Conservation (phyloP, 2,113 vertebrate species). For the Paradoxurus hermaphroditus region DNA sequence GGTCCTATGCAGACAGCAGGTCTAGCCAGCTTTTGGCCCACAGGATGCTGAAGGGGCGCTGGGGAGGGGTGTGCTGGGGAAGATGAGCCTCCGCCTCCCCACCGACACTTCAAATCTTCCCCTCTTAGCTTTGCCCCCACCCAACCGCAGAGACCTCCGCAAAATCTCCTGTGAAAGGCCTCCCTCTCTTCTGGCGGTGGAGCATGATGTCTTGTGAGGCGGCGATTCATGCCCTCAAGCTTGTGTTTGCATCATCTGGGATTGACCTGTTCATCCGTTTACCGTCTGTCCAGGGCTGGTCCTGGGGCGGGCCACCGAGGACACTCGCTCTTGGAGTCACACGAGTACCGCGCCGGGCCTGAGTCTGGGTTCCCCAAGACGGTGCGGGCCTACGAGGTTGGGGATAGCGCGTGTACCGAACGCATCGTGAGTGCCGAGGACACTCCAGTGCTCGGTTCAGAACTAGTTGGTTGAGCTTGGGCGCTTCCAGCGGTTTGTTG, state of each 20-base stretch:
- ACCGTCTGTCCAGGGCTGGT: no score
- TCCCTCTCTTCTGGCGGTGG: background rate
- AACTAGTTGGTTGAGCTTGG: background rate
- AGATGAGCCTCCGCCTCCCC: background rate
- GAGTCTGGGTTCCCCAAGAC: background rate
- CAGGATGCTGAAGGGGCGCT: slow-evolving; percentile 4
- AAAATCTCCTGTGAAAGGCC: background rate
- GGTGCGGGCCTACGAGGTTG: background rate
- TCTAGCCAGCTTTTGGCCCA: background rate
- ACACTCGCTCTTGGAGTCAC: rapidly evolving
- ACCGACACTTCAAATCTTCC: background rate
- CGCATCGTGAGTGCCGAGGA: background rate
- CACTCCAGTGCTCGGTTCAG: no score
- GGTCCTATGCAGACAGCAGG: background rate
- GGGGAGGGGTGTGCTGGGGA: background rate
- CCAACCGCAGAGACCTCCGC: slow-evolving; percentile 38
- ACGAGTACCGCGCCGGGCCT: background rate
- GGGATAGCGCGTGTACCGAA: background rate
- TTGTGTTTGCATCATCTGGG: background rate
- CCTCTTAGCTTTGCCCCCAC: background rate
- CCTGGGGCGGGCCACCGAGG: rapidly evolving
- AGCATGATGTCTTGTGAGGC: background rate
- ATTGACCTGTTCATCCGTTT: background rate
- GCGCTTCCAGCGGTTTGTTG: background rate
- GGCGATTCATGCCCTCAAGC: background rate